These are phyloP conservation scores for Liasis olivaceus DNA, from an alignment of 2,797 vertebrate species.

Conservation along the genomic window DNA sequence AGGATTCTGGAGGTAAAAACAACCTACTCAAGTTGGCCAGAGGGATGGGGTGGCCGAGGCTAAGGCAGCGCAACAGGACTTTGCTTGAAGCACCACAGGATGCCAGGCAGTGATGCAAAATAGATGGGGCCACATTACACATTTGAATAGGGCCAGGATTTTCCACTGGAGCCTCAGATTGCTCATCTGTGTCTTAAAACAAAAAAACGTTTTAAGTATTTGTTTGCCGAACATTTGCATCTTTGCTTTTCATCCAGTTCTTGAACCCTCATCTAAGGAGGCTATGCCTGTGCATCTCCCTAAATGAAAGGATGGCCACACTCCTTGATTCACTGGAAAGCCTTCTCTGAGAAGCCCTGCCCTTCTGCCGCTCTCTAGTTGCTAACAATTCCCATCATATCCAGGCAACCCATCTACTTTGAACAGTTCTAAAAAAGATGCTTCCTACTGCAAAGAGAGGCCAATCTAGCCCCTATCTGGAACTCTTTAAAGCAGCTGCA, in stretches of 20 bases:
- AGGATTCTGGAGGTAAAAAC: conserved; percentile 31
- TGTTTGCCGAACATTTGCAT: background rate
- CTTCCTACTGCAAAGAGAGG: background rate
- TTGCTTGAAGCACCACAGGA: background rate
- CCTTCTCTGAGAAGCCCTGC: background rate
- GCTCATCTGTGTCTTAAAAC: background rate
- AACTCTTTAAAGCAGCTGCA: background rate
- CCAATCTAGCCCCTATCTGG: background rate
- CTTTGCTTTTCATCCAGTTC: background rate
- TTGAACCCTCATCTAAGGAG: background rate
- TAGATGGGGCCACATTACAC: background rate
- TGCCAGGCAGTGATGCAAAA: background rate
- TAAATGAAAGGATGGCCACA: background rate
- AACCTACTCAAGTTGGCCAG: no score
- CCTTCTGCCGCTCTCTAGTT: background rate
- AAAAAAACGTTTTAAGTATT: background rate
- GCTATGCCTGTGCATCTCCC: background rate
- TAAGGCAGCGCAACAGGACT: background rate
- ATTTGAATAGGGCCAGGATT: background rate
- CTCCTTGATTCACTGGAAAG: background rate
- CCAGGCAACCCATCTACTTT: background rate
- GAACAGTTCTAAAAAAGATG: background rate
- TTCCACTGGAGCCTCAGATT: background rate
- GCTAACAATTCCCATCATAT: background rate
- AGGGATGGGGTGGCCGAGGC: background rate